Base-by-base conservation (phyloP, 2,888 invertebrate genomes). In the Athalia cordata region DNA sequence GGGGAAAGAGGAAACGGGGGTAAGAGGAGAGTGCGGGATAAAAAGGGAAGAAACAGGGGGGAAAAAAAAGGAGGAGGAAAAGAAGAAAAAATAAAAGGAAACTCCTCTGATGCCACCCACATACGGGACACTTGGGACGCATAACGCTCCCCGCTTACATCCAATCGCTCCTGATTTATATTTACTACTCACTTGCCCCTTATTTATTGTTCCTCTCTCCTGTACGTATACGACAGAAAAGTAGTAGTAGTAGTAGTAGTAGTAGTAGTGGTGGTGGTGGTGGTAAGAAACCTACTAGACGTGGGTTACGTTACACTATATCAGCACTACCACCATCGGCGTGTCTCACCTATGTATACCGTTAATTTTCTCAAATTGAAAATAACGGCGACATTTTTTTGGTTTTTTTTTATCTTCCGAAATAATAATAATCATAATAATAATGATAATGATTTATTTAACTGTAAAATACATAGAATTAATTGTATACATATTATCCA, bases 141-240 rank as follows among this genome's bases (percentile, higher is more conserved):
- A 90, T 90, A 90, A 90, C 89, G 87, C 86, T 87, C 89, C 89
- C 89, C 88, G 87, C 89, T 89, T 89, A 90, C 89, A 89, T 89
- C 89, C 89, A 90, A 90, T 90, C 90, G 87, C 89, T 89, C 89
- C 89, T 90, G 89, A 90, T 90, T 90, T 90, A 89, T 90, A 89
- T 89, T 89, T 89, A 90, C 90, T 89, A 88, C 88, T 88, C 88
- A 87, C 87, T 87, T 87, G 87, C 84, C 86, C 88, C 88, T 89
- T 89, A 89, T 90, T 90, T 90, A 90, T 89, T 85, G 88, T 84
- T 84, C 85, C 86, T 86, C 86, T 84, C 83, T 29, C 29, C 29
- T 29, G 29, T 29, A 29, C 2, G 29, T 29, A 29, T 29, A 29
- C 2, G 29, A 29, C 2, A 29, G 0, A 29, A 1, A 29, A 1